Evolutionary conservation across 2,113 vertebrate species (phyloP), one percentile per base, ranked within the genome.

Genomic region (Ictidomys tridecemlineatus): DNA sequence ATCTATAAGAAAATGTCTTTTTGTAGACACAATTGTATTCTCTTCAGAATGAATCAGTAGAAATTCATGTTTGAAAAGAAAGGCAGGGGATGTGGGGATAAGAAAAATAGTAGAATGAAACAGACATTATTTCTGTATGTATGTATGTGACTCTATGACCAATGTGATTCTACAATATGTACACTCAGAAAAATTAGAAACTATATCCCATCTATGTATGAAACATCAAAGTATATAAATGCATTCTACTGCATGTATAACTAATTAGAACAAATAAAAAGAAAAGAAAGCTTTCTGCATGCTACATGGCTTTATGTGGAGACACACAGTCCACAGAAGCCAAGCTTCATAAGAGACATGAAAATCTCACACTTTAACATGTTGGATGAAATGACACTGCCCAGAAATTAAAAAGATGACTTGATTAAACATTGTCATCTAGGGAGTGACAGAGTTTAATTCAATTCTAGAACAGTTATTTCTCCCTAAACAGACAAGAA

Each of bases 341-440:
- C 94, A 95, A 61, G 58, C 58, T 61, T 61, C 58, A 97, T 42
- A 95, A 72, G 67, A 96, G 86, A 65, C 94, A 89, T 94, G 76
- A 84, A 61, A 97, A 96, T 84, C 22, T 61, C 70, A 91, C 69
- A 92, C 69, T 93, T 96, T 93, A 97, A 84, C 51, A 9, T 11
- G 93, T 93, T 78, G 96, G 95, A 97, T 95, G 93, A 95, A 97
- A 97, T 72, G 94, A 96, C 93, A 95, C n/a, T 32, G 80, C 76
- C 93, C 70, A 95, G 92, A 82, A 94, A 94, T 93, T 77, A 92
- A 94, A 97, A 97, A 97, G 83, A 92, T 97, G 45, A 51, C 84
- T 39, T 83, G 93, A 92, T 94, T 96, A 95, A 96, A 37, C 91
- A 96, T 91, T 53, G 58, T 96, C 92, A 95, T 67, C 82, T 93